These are phyloP conservation scores for Coenobita brevimanus DNA, from an alignment of 1,140 invertebrate species.

Conservation along the genomic window DNA sequence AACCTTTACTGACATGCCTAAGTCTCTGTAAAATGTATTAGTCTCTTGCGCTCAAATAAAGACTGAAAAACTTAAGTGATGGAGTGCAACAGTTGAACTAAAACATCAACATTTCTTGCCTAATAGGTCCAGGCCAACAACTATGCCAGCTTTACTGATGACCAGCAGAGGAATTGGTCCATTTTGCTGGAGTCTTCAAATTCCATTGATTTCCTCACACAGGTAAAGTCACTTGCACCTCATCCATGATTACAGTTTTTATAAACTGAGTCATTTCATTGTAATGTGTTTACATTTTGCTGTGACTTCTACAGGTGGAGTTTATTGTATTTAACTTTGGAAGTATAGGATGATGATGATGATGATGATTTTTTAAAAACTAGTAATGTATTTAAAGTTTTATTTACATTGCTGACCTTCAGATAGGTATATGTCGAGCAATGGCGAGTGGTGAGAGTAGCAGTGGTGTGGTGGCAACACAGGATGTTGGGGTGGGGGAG, in stretches of 20 bases:
- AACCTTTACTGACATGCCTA: too few relatives aligned
- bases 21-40: too few relatives aligned
- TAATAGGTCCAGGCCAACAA: constrained; percentile 32
- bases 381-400: too few relatives aligned
- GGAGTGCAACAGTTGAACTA: too few relatives aligned
- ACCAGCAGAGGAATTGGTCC: constrained; percentile 36
- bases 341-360: too few relatives aligned
- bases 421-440: constrained; percentile 44
- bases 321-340: too few relatives aligned
- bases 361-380: too few relatives aligned
- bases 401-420: too few relatives aligned
- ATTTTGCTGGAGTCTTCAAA: constrained; percentile 14
- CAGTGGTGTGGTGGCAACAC: not conserved
- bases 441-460: not conserved
- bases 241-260: not conserved
- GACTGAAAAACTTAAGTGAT: too few relatives aligned
- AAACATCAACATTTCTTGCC: not conserved
- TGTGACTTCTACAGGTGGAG: too few relatives aligned
- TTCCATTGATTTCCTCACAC: constrained; percentile 15
- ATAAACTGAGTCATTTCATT: not conserved
- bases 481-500: constrained; percentile 25
- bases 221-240: not conserved
- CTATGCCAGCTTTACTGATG: constrained; percentile 32
- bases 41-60: too few relatives aligned
- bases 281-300: not conserved